Evolutionary conservation across 2,113 vertebrate genomes (phyloP).

Genomic region (Sminthopsis crassicaudata): DNA sequence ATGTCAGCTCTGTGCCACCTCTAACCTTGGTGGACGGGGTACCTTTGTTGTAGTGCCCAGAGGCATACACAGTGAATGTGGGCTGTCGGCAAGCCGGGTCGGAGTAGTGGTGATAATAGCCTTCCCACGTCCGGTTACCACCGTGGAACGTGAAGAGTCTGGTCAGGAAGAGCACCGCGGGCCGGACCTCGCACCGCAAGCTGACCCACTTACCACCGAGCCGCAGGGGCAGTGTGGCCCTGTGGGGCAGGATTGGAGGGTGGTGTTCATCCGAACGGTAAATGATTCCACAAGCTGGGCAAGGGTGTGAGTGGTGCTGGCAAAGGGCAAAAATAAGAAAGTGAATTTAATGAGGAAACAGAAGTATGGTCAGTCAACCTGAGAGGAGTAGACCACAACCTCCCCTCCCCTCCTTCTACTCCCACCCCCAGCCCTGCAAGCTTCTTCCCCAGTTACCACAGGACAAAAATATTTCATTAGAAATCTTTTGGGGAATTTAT

Average conservation of each 20-base stretch:
- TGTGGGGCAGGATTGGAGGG: slow-evolving; percentile 84
- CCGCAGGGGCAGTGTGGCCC: slow-evolving; percentile 71
- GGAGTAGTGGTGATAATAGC: slow-evolving; percentile 90
- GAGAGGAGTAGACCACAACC: not conserved
- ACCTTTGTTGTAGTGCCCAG: slow-evolving; percentile 87
- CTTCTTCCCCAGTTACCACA: not conserved
- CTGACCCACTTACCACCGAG: slow-evolving; percentile 91
- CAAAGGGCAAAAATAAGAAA: not conserved
- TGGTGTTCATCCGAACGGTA: slow-evolving; percentile 87
- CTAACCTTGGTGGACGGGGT: slow-evolving; percentile 84
- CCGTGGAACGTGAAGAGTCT: slow-evolving; percentile 89
- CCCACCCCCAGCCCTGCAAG: not conserved
- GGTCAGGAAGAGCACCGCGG: slow-evolving; percentile 92
- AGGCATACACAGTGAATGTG: slow-evolving; percentile 89
- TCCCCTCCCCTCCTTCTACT: too few relatives aligned
- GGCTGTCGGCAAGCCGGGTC: slow-evolving; percentile 89
- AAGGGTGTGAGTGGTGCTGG: slow-evolving; percentile 92
- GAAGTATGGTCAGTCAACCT: not conserved
- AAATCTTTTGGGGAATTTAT: rapidly evolving
- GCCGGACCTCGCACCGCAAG: slow-evolving; percentile 88
- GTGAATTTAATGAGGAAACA: not conserved
- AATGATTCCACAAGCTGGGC: slow-evolving; percentile 88
- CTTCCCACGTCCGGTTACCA: slow-evolving; percentile 88
- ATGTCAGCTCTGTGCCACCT: slow-evolving; percentile 88
- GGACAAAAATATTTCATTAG: not conserved